Evolutionary conservation across 2,113 vertebrate species (phyloP).

Genomic region (Ictalurus punctatus): DNA sequence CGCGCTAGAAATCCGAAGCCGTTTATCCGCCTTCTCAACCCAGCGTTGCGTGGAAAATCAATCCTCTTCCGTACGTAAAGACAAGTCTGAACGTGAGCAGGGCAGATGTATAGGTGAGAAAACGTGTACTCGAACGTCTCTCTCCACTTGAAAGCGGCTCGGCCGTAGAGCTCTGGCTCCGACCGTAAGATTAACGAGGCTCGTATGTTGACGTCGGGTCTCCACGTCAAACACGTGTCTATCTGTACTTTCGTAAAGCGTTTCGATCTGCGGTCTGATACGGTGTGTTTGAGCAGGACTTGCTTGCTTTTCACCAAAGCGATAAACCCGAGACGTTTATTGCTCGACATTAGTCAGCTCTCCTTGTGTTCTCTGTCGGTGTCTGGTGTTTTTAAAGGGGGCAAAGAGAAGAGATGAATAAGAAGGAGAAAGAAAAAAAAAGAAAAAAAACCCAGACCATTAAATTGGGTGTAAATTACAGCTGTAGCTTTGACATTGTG

Average conservation of each 20-base stretch:
- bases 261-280: neutral
- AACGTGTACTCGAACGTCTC: neutral
- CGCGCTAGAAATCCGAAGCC: neutral
- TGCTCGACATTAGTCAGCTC: constrained; percentile 55
- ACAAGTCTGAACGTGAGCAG: neutral
- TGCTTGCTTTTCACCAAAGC: constrained; percentile 20
- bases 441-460: constrained; percentile 18
- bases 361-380: neutral
- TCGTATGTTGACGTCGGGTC: neutral
- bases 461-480: constrained; percentile 63
- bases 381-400: neutral
- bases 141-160: neutral
- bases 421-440: neutral
- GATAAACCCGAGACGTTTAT: constrained; percentile 9
- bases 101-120: neutral
- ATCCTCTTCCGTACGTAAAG: constrained; percentile 18
- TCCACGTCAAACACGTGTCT: neutral
- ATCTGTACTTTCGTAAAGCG: neutral
- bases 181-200: neutral
- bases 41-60: constrained; percentile 15
- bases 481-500: constrained; percentile 63
- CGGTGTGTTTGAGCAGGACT: neutral
- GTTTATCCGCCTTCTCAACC: neutral
- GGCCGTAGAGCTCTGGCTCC: neutral
- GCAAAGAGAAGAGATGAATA: neutral